Evolutionary conservation across 2,888 invertebrate genomes (phyloP), one percentile per base, ranked within the genome.

Genomic region (Malachius bipustulatus): DNA sequence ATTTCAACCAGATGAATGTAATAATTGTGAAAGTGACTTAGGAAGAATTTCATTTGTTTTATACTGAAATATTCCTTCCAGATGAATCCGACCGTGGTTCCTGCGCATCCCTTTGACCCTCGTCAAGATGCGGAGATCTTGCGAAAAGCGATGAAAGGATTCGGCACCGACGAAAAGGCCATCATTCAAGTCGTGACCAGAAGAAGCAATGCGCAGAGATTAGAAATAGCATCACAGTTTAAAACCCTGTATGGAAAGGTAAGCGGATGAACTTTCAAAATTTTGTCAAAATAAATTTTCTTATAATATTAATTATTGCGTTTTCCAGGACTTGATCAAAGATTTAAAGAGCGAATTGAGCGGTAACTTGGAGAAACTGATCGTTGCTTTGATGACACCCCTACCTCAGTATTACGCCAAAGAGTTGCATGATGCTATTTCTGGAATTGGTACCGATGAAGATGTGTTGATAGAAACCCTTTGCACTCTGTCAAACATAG

Each of bases 131-230:
- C 88, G 0, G 79, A 80, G 47, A 65, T 75, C 2, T 68, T 90
- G 14, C 71, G 88, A n/a, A 82, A 81, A 51, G 89, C 90, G 1
- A 90, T 90, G 90, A 89, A 88, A 64, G 90, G 89, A 33, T 77
- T 84, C 48, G 88, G 91, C 16, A 93, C 93, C 0, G 87, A 94
- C 57, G 93, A 94, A 59, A 81, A 82, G 54, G 71, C 84, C 1
- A 81, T 94, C 49, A 89, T 91, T 38, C 77, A 81, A 48, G 77
- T 94, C 8, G 67, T 96, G 30, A 76, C 83, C 4, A 75, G 75
- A 44, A 75, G 94, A 32, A 79, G 79, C 45, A 90, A 91, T 54
- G 73, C 73, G 16, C 93, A 97, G 62, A 73, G 96, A 38, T 71
- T 87, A 47, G 77, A 87, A 54, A 84, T 91, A 49, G 75, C 79